Evolutionary conservation across 2,113 vertebrate genomes (phyloP).

Genomic region (Todiramphus chloris): DNA sequence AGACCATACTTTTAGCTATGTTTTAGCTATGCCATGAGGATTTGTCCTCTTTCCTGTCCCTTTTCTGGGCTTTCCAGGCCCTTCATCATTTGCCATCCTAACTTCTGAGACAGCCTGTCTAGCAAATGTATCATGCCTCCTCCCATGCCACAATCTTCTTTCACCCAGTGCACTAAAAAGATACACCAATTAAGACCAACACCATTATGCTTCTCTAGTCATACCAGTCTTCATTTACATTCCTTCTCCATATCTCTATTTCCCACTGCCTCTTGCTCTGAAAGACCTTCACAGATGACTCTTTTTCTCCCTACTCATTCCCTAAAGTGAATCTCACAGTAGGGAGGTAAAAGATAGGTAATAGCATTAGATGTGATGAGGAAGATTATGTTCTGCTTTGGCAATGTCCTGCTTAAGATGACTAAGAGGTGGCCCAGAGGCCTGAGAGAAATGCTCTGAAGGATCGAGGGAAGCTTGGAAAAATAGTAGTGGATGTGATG

Average conservation of each 20-base stretch:
- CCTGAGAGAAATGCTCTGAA: not conserved
- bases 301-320: not conserved
- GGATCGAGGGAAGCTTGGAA: not conserved
- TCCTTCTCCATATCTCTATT: not conserved
- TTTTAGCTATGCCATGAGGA: not conserved
- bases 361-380: not conserved
- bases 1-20: not conserved
- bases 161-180: not conserved
- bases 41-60: not conserved
- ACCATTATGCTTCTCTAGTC: not conserved
- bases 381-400: not conserved
- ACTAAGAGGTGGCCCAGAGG: not conserved
- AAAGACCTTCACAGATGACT: not conserved
- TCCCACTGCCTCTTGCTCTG: not conserved
- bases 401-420: not conserved
- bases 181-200: not conserved
- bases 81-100: not conserved
- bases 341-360: not conserved
- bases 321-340: not conserved
- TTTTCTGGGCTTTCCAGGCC: not conserved
- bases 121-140: not conserved
- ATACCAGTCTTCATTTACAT: not conserved
- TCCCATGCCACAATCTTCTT: not conserved
- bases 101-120: not conserved
- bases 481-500: not conserved